These are phyloP conservation scores for Myotis yumanensis DNA, from an alignment of 2,113 vertebrate species.

Conservation along the genomic window DNA sequence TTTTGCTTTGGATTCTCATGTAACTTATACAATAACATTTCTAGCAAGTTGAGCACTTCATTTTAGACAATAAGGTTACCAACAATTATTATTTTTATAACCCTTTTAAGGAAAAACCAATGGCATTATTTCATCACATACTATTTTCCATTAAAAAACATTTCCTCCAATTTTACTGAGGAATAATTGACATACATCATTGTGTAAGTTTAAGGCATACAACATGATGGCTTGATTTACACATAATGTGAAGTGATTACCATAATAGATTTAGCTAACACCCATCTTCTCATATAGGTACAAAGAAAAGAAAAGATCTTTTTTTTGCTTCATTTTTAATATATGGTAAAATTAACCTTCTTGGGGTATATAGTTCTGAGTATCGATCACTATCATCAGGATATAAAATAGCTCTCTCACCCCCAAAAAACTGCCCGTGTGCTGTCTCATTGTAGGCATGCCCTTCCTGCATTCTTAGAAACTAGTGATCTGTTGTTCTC, in stretches of 20 bases:
- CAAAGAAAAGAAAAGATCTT: neutral
- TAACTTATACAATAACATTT: neutral
- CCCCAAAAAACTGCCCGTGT: neutral
- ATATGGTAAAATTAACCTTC: neutral
- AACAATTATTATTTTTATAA: neutral
- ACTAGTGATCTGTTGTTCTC: neutral
- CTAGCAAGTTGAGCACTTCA: slow-evolving; percentile 22
- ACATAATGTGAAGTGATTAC: neutral
- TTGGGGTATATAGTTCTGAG: neutral
- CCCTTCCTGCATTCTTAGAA: neutral
- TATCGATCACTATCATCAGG: neutral
- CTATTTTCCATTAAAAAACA: neutral
- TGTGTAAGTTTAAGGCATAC: neutral
- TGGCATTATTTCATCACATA: neutral
- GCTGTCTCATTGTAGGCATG: neutral
- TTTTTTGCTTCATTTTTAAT: neutral
- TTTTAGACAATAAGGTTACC: neutral
- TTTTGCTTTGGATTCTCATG: neutral
- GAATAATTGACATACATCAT: neutral
- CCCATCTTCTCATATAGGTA: neutral
- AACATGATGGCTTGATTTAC: neutral
- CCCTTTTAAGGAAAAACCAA: slow-evolving; percentile 20
- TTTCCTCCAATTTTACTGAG: neutral
- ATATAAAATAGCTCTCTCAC: neutral
- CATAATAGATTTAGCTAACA: neutral